Percentiles rank a stretch among this genome's conserved stretches.
Evolutionary conservation across 2,797 vertebrate genomes (phyloP).

Genomic region (Simalia tracyae): DNA sequence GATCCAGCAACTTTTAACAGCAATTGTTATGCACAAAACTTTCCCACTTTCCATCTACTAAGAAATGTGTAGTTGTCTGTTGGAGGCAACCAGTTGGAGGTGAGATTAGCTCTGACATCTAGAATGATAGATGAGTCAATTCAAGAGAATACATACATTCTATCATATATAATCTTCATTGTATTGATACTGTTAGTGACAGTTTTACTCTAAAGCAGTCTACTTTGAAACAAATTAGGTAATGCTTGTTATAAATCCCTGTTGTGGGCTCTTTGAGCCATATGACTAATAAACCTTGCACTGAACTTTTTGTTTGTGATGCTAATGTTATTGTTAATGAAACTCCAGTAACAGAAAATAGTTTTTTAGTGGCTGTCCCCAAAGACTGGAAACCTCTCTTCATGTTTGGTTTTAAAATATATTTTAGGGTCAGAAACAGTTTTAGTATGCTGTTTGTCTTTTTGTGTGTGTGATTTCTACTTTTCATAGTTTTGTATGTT

Average conservation of each 20-base stretch:
- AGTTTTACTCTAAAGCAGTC: background rate
- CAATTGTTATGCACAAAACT: background rate
- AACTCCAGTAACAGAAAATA: background rate
- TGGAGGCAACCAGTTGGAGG: background rate
- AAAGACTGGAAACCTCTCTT: background rate
- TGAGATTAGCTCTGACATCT: background rate
- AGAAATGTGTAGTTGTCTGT: background rate
- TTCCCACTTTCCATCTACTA: background rate
- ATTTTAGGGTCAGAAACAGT: background rate
- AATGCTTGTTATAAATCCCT: background rate
- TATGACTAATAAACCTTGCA: background rate
- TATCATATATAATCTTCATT: background rate
- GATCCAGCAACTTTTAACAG: background rate
- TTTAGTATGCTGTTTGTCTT: background rate
- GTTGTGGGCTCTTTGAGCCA: background rate
- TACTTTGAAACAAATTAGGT: background rate
- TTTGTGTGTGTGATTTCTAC: background rate
- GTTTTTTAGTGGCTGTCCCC: background rate
- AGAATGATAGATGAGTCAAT: background rate
- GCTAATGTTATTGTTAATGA: background rate
- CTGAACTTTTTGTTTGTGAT: background rate
- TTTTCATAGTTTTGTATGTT: background rate
- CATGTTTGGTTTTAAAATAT: background rate
- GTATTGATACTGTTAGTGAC: background rate
- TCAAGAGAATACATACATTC: background rate